These are phyloP conservation scores for Butorides virescens DNA, from an alignment of 2,113 vertebrate species.

Conservation along the genomic window DNA sequence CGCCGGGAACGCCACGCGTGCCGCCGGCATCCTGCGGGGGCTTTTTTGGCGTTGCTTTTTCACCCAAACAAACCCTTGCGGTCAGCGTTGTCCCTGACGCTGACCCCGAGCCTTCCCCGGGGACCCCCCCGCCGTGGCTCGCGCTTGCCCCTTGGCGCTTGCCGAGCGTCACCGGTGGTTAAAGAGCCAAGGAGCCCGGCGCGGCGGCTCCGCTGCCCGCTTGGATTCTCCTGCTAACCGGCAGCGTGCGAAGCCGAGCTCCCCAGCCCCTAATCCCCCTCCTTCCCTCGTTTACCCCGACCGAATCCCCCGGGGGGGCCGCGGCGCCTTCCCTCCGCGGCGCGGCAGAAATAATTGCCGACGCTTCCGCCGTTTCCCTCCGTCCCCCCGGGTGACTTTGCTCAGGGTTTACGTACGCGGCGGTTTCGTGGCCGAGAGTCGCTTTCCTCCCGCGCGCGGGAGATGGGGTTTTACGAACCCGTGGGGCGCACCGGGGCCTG, in stretches of 20 bases:
- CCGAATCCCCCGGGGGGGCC: background rate
- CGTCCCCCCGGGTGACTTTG: background rate
- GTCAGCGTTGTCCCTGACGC: background rate
- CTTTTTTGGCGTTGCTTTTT: too few relatives aligned
- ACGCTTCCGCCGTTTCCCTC: background rate
- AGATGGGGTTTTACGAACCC: background rate
- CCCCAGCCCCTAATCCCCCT: background rate
- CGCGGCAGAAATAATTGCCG: background rate
- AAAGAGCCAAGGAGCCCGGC: background rate
- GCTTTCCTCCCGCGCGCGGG: background rate
- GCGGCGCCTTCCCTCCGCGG: background rate
- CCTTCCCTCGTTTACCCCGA: background rate
- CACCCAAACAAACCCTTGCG: background rate
- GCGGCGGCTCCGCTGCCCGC: background rate
- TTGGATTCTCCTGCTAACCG: background rate
- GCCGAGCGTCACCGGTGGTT: background rate
- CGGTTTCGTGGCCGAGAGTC: background rate
- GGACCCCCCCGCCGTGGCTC: too few relatives aligned
- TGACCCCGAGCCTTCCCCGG: background rate
- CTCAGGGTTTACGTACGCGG: too few relatives aligned
- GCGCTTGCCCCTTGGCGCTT: too few relatives aligned
- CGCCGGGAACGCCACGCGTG: background rate
- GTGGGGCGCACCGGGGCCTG: too few relatives aligned
- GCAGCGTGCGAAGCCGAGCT: background rate
- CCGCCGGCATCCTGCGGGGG: background rate